Evolutionary conservation across 2,888 invertebrate species (phyloP), one percentile per base, ranked within the genome.

Genomic region (Meteorus colon): DNA sequence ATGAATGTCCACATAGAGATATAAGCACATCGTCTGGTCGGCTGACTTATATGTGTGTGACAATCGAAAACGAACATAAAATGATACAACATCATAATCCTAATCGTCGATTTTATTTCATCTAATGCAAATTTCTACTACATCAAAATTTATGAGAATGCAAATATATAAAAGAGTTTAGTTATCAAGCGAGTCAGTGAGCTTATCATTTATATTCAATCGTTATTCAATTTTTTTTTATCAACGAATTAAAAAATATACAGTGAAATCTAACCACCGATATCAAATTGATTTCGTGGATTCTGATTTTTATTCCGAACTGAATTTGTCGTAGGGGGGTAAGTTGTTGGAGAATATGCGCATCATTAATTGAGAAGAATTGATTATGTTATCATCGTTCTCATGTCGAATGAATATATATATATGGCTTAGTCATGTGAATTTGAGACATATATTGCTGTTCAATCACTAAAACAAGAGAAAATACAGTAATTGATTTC

Each of bases 381-480:
- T 48, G 5, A 16, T 48, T n/a, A 1, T 4, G 16, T 4, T 48
- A 48, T 48, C 4, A n/a, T n/a, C 16, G n/a, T 48, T 48, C 4
- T 48, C n/a, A 4, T 4, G 3, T 41, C 41, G 14, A 14, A 24
- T 24, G 24, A 24, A 24, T 24, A 24, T 24, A 24, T 24, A 12
- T 10, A 45, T 45, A 45, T 45, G 8, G 14, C 12, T 45, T 45
- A 45, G 45, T 3, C 45, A 45, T 10, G 14, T 14, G 2, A 45
- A 45, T 45, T 45, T 10, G 10, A 45, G 12, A 45, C 12, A 45
- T 14, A 45, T 45, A 1, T 48, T 2, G 14, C 29, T 34, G 34
- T 19, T 34, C 45, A 62, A n/a, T 71, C 51, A n/a, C 60, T 55
- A 16, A 24, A 71, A 71, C 16, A 45, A 62, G 27, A 27, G 62